Evolutionary conservation across 2,888 invertebrate genomes (phyloP).

Genomic region (Hofmannophila pseudospretella): DNA sequence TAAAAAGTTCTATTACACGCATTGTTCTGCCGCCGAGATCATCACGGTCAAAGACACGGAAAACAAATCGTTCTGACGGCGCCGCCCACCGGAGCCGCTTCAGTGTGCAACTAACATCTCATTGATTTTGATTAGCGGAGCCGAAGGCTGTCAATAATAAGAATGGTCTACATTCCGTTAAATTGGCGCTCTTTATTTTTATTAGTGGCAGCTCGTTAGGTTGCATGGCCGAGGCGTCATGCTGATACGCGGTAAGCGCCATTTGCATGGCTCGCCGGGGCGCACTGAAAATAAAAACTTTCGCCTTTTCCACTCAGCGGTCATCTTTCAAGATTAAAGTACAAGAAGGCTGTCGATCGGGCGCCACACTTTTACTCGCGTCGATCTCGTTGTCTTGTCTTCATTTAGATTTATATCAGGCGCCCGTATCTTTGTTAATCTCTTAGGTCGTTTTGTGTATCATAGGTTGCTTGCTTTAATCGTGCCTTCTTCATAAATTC

Average conservation of each 20-base stretch:
- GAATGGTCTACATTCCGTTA: constrained; percentile 33
- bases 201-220: constrained; percentile 49
- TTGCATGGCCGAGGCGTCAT: constrained; percentile 42
- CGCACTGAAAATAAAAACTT: constrained; percentile 32
- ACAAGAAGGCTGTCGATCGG: constrained; percentile 47
- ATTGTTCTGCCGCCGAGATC: constrained; percentile 44
- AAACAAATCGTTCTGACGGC: constrained; percentile 33
- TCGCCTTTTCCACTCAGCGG: constrained; percentile 46
- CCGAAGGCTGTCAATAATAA: constrained; percentile 42
- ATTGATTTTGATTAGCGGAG: constrained; percentile 36
- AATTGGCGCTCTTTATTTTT: constrained; percentile 39
- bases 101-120: constrained; percentile 30
- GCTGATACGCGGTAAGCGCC: constrained; percentile 49
- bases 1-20: constrained; percentile 36
- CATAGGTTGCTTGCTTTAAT: constrained; percentile 26
- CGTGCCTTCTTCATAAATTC: constrained; percentile 15
- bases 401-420: constrained; percentile 53
- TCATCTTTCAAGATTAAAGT: constrained; percentile 44
- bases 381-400: constrained; percentile 45
- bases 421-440: constrained; percentile 33
- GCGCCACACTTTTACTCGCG: constrained; percentile 67
- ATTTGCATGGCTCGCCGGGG: constrained; percentile 55
- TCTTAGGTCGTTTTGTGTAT: constrained; percentile 33
- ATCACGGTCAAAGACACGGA: constrained; percentile 55
- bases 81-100: constrained; percentile 25